Conservation (phyloP, 2,113 vertebrate genomes). For the Aegypius monachus region DNA sequence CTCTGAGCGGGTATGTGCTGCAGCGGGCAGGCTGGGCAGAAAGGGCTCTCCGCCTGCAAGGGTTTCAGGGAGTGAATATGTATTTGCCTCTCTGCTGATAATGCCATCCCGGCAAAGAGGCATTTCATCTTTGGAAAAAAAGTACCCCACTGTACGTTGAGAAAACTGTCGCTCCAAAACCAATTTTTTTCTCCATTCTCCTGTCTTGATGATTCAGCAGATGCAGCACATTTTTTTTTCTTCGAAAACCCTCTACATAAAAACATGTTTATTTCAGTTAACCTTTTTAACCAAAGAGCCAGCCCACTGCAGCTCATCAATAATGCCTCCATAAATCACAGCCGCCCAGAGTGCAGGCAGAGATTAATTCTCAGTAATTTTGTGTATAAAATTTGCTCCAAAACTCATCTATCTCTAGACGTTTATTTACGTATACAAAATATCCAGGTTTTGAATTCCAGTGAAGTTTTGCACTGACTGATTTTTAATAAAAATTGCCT, state of each 20-base stretch:
- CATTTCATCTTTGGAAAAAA: neutral
- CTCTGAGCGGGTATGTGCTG: neutral
- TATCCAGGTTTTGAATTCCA: neutral
- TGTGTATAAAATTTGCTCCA: neutral
- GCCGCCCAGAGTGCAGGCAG: neutral
- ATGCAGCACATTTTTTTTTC: neutral
- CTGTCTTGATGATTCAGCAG: neutral
- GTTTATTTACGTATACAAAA: neutral
- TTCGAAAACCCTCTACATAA: neutral
- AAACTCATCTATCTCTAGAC: conserved; percentile 2
- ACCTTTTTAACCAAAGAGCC: conserved; percentile 36
- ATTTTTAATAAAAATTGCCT: neutral
- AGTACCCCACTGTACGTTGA: neutral
- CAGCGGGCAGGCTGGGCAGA: neutral
- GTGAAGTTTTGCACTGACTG: neutral
- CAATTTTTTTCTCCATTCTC: neutral
- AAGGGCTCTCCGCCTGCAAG: neutral
- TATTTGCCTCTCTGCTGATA: neutral
- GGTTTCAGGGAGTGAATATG: neutral
- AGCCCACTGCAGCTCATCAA: neutral
- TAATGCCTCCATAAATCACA: neutral
- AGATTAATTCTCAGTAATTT: conserved; percentile 24
- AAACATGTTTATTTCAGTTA: conserved; percentile 15
- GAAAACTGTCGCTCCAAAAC: neutral
- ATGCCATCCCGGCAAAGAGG: rapidly evolving